These are phyloP conservation scores for Hydrophis major DNA, from an alignment of 2,797 vertebrate species.

Conservation along the genomic window DNA sequence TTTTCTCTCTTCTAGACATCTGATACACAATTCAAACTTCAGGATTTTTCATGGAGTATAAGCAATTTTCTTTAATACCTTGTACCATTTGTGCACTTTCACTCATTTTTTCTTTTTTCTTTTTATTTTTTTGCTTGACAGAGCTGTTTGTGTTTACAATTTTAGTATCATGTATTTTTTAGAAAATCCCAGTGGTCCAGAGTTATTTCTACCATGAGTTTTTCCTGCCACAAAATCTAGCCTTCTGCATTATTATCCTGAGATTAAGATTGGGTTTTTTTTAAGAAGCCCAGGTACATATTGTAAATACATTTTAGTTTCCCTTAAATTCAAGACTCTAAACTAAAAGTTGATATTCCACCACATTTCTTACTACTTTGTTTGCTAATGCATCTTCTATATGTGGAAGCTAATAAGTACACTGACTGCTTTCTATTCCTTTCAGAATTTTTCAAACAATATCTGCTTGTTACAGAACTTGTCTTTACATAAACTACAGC, in stretches of 20 bases:
- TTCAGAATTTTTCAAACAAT: not conserved
- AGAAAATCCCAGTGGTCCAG: not conserved
- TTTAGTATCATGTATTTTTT: not conserved
- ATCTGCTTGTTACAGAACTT: not conserved
- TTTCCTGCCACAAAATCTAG: not conserved
- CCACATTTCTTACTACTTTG: not conserved
- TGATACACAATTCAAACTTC: not conserved
- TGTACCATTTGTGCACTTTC: not conserved
- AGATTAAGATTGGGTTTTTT: not conserved
- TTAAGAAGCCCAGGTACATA: not conserved
- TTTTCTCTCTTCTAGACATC: not conserved
- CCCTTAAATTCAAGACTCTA: not conserved
- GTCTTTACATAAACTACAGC: slow-evolving; percentile 38
- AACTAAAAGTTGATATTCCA: not conserved
- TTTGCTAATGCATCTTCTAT: not conserved
- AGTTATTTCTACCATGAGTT: not conserved
- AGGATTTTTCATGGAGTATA: not conserved
- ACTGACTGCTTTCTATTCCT: not conserved
- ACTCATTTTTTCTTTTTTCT: not conserved
- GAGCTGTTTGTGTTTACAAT: not conserved
- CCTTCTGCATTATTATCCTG: not conserved
- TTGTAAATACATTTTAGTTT: not conserved
- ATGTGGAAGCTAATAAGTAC: not conserved
- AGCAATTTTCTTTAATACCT: not conserved
- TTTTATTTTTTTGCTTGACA: not conserved